These are phyloP conservation scores for Megatriorchis doriae DNA, from an alignment of 2,113 vertebrate species.

Conservation along the genomic window DNA sequence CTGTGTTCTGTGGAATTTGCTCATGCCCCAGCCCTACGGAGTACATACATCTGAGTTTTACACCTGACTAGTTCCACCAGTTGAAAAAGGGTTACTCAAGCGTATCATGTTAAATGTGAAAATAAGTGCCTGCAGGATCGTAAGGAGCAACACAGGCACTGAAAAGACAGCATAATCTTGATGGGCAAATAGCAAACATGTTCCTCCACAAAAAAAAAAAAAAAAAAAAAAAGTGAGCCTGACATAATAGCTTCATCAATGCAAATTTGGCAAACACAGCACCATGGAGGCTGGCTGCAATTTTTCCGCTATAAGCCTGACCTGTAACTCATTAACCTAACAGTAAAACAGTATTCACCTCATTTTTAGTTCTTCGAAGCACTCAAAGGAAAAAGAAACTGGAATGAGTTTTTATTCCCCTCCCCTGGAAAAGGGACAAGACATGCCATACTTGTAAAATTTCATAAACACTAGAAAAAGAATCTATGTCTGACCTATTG, in stretches of 20 bases:
- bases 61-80: not conserved
- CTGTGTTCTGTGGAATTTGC: not conserved
- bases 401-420: not conserved
- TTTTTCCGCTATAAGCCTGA: conserved; percentile 8
- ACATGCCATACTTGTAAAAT: not conserved
- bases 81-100: not conserved
- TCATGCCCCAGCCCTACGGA: not conserved
- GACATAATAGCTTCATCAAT: not conserved
- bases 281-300: not conserved
- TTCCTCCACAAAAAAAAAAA: not conserved
- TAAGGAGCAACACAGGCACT: not conserved
- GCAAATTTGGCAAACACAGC: not conserved
- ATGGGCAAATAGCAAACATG: not conserved
- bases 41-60: not conserved
- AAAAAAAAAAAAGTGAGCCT: not conserved
- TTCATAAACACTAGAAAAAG: not conserved
- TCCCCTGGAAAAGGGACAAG: not conserved
- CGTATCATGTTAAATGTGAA: not conserved
- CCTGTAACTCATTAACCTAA: conserved; percentile 10
- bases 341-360: not conserved
- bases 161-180: not conserved
- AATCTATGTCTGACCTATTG: not conserved
- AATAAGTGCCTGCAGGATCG: not conserved
- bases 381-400: not conserved
- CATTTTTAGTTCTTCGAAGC: not conserved